Conservation (phyloP, 2,888 invertebrate species). For the Cenopis cana region DNA sequence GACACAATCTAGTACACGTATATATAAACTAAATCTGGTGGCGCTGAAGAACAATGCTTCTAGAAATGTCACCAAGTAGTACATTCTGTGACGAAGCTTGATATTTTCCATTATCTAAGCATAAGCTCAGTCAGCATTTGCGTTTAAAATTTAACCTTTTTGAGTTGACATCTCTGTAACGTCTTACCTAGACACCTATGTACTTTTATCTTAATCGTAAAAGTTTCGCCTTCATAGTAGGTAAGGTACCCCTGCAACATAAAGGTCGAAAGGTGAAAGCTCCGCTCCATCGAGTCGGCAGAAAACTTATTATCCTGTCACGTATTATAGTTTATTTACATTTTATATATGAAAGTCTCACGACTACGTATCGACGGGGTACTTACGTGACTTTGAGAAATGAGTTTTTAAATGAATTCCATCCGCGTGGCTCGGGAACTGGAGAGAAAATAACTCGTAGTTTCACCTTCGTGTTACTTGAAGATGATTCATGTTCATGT, state of each 20-base stretch:
- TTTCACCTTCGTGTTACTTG: conserved; percentile 30
- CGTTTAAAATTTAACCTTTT: background rate
- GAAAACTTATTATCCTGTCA: conserved; percentile 36
- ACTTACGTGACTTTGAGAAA: conserved; percentile 68
- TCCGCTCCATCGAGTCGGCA: conserved; percentile 1
- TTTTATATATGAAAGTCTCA: conserved; percentile 22
- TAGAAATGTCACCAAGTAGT: too few relatives aligned
- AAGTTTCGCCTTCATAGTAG: background rate
- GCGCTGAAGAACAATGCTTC: too few relatives aligned
- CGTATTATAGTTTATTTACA: conserved; percentile 36
- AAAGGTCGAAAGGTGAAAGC: conserved; percentile 13
- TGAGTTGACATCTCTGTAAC: background rate
- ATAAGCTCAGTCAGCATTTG: background rate
- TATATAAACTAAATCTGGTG: too few relatives aligned
- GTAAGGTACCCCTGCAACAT: conserved; percentile 13
- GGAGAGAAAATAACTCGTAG: conserved; percentile 43
- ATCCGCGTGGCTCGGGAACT: conserved; percentile 53
- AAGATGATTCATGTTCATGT: background rate
- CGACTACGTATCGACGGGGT: conserved; percentile 63
- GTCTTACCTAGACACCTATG: too few relatives aligned
- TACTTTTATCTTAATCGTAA: conserved; percentile 1
- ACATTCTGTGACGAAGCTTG: too few relatives aligned
- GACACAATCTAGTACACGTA: too few relatives aligned
- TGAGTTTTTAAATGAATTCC: conserved; percentile 77
- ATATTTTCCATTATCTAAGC: background rate